Percentiles rank a stretch among this genome's conserved stretches.
Conservation (phyloP, 1,140 invertebrate genomes). For the Cotesia typhae region DNA sequence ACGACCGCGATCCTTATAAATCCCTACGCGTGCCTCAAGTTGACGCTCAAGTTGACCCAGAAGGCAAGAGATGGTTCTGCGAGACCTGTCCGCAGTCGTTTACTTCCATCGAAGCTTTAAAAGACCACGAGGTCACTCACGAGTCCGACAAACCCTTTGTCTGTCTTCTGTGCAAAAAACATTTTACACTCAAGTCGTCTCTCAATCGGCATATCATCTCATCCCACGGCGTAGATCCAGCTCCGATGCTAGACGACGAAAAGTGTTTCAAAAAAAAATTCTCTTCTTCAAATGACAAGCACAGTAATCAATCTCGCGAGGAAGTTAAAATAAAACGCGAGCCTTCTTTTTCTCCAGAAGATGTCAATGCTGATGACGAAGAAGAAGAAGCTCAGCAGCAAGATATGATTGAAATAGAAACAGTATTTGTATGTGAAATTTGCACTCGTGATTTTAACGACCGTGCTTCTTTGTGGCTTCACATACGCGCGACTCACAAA, state of each 20-base stretch:
- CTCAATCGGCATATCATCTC: slow-evolving; percentile 64
- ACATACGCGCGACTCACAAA: slow-evolving; percentile 69
- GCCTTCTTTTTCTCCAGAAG: slow-evolving; percentile 17
- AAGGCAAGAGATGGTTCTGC: slow-evolving; percentile 57
- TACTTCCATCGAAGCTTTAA: slow-evolving; percentile 52
- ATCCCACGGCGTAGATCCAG: slow-evolving; percentile 61
- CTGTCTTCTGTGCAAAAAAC: slow-evolving; percentile 63
- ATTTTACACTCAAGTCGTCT: slow-evolving; percentile 59
- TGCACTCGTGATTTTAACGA: slow-evolving; percentile 67
- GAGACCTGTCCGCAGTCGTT: slow-evolving; percentile 59
- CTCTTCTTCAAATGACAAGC: slow-evolving; percentile 42
- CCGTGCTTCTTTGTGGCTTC: slow-evolving; percentile 67
- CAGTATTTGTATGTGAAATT: slow-evolving; percentile 66
- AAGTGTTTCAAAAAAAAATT: slow-evolving; percentile 53
- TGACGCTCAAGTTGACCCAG: slow-evolving; percentile 41
- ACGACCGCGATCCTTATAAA: slow-evolving; percentile 51
- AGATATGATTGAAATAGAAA: slow-evolving; percentile 59
- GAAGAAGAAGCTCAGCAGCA: slow-evolving; percentile 48
- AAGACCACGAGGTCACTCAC: slow-evolving; percentile 57
- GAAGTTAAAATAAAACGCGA: slow-evolving; percentile 27
- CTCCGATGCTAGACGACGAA: slow-evolving; percentile 56
- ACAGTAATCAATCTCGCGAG: neutral
- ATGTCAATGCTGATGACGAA: slow-evolving; percentile 48
- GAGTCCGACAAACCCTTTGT: slow-evolving; percentile 59
- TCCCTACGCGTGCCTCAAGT: slow-evolving; percentile 45